Evolutionary conservation across 2,797 vertebrate species (phyloP).

Genomic region (Propithecus deckenii): DNA sequence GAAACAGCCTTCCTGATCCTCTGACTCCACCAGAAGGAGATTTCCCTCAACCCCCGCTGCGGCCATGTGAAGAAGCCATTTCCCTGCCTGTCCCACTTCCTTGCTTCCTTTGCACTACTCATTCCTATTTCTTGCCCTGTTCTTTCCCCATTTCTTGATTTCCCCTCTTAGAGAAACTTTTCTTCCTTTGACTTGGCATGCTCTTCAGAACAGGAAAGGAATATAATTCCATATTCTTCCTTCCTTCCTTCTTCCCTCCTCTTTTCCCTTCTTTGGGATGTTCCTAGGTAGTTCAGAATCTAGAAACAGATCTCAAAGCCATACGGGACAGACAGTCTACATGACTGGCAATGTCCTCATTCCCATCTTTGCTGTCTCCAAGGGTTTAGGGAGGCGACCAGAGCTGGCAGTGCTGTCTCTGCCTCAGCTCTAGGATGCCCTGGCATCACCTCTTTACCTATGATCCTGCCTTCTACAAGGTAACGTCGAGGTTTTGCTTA

Average conservation of each 20-base stretch:
- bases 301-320: background rate
- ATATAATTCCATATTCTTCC: background rate
- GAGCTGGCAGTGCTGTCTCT: background rate
- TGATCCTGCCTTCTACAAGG: background rate
- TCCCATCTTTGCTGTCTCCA: background rate
- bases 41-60: background rate
- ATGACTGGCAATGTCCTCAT: background rate
- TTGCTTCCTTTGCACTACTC: background rate
- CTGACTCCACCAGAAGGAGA: background rate
- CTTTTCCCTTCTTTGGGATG: background rate
- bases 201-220: background rate
- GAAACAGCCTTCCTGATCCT: background rate
- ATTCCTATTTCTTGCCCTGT: background rate
- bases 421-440: background rate
- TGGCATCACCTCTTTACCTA: background rate
- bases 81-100: background rate
- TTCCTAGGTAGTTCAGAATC: background rate
- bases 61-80: background rate
- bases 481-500: background rate
- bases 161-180: background rate
- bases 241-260: background rate
- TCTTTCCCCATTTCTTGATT: background rate
- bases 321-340: background rate
- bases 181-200: background rate
- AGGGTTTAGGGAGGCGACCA: background rate